A percentile compares a stretch with the other conserved stretches of the same genome.
Evolutionary conservation across 2,888 invertebrate species (phyloP).

Genomic region (Pyrgus malvae): DNA sequence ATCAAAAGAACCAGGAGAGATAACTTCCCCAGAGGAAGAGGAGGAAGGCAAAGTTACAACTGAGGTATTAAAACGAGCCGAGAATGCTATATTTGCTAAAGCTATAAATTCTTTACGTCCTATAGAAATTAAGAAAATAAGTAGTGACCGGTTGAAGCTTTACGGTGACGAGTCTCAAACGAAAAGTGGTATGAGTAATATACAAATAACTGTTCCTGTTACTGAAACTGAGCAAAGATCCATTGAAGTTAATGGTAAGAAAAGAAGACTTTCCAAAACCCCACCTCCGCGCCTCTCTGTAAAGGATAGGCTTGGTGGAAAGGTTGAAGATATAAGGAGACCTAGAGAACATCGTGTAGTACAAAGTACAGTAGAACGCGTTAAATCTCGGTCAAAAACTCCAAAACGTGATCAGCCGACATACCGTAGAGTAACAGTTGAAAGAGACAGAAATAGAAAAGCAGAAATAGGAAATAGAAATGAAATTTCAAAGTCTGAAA

Average conservation of each 20-base stretch:
- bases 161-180: constrained; percentile 78
- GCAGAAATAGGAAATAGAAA: constrained; percentile 48
- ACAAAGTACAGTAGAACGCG: constrained; percentile 79
- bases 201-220: constrained; percentile 81
- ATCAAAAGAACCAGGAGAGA: constrained; percentile 70
- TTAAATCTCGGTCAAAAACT: constrained; percentile 78
- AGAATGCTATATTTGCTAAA: constrained; percentile 95
- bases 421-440: constrained; percentile 76
- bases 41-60: constrained; percentile 88
- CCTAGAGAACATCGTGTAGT: constrained; percentile 77
- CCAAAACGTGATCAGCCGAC: constrained; percentile 67
- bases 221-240: constrained; percentile 67
- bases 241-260: constrained; percentile 73
- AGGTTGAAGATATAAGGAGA: constrained; percentile 83
- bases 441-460: constrained; percentile 68
- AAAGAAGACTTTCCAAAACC: constrained; percentile 65
- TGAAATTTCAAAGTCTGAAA: constrained; percentile 53
- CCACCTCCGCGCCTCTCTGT: constrained; percentile 87
- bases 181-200: constrained; percentile 67
- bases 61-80: constrained; percentile 94
- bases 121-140: constrained; percentile 88
- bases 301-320: constrained; percentile 90
- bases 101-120: constrained; percentile 91
- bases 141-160: constrained; percentile 85
- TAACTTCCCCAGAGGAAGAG: constrained; percentile 70